These are phyloP conservation scores for Sturnus vulgaris DNA, from an alignment of 2,113 vertebrate genomes.

Conservation along the genomic window DNA sequence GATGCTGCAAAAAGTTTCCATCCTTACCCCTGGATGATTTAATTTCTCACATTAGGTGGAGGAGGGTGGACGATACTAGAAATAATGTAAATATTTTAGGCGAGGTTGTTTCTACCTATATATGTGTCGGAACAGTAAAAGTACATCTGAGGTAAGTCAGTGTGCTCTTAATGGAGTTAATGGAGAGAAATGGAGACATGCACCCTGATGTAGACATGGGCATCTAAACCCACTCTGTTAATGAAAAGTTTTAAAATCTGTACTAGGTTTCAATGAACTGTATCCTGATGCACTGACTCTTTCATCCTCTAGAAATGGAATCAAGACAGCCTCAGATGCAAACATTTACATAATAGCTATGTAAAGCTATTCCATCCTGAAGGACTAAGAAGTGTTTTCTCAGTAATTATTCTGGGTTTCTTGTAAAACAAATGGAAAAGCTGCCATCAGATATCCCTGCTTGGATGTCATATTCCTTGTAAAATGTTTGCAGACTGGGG, in stretches of 20 bases:
- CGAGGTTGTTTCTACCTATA: neutral
- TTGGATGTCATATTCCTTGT: neutral
- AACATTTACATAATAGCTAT: neutral
- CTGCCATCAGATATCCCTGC: neutral
- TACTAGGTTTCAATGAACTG: neutral
- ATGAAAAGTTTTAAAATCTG: neutral
- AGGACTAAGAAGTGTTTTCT: neutral
- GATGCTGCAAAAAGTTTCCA: neutral
- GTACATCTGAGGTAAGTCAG: neutral
- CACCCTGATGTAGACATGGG: neutral
- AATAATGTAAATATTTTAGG: neutral
- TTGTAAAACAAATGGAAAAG: neutral
- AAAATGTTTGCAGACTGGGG: neutral
- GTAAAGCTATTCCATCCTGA: neutral
- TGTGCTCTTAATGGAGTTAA: neutral
- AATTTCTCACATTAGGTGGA: neutral
- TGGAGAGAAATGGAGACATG: neutral
- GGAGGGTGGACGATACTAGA: accelerated
- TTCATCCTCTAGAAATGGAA: neutral
- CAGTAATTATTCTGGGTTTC: neutral
- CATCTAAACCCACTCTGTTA: neutral
- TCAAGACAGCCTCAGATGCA: neutral
- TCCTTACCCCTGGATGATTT: neutral
- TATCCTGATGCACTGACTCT: neutral
- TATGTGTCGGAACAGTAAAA: neutral